Conservation (phyloP, 2,888 invertebrate species). For the Clusia tigrina region DNA sequence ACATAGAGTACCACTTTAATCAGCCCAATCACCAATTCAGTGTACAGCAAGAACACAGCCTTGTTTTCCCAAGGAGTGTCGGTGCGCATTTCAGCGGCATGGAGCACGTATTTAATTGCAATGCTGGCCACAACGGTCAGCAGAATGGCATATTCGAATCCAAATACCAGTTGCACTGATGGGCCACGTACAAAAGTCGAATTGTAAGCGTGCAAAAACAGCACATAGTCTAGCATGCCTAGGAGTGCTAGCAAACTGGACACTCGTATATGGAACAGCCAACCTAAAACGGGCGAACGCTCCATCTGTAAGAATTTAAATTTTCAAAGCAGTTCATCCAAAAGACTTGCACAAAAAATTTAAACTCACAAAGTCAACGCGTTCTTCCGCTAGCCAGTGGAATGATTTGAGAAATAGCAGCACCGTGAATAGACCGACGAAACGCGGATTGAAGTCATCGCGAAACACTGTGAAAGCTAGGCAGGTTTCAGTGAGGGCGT, state of each 20-base stretch:
- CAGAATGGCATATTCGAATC: constrained; percentile 98
- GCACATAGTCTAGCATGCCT: constrained; percentile 83
- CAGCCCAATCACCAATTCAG: constrained; percentile 92
- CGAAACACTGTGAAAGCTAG: constrained; percentile 98
- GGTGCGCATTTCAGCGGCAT: constrained; percentile 79
- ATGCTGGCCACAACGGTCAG: constrained; percentile 93
- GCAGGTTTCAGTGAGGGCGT: constrained; percentile 99
- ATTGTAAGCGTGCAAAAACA: constrained; percentile 93
- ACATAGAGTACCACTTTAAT: constrained; percentile 87
- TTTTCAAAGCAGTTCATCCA: neutral
- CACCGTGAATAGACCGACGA: constrained; percentile 96
- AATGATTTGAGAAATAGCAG: constrained; percentile 97
- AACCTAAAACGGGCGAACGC: constrained; percentile 95
- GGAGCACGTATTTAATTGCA: constrained; percentile 87
- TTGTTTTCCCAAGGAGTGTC: constrained; percentile 99
- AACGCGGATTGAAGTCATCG: constrained; percentile 98
- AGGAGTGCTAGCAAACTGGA: constrained; percentile 83
- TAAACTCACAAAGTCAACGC: constrained; percentile 95
- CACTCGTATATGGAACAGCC: constrained; percentile 92
- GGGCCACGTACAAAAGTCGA: constrained; percentile 93
- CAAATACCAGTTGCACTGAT: constrained; percentile 97
- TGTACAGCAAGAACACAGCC: constrained; percentile 95
- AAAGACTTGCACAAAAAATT: constrained; percentile 7
- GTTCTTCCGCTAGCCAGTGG: constrained; percentile 99
- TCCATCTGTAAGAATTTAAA: constrained; percentile 81